Percentiles rank a stretch among this genome's conserved stretches.
Evolutionary conservation across 2,113 vertebrate species (phyloP).

Genomic region (Paraplagusia blochii): DNA sequence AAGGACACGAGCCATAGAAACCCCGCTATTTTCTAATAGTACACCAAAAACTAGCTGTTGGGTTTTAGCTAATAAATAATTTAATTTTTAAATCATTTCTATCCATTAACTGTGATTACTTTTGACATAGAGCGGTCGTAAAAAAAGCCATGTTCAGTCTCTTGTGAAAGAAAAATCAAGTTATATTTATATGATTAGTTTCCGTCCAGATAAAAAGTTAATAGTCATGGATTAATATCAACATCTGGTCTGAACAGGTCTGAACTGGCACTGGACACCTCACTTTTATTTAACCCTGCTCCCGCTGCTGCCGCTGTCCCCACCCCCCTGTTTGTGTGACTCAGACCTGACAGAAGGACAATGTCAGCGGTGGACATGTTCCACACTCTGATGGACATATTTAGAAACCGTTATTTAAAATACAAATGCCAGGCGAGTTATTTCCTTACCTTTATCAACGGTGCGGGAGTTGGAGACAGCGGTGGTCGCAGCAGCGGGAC

Average conservation of each 20-base stretch:
- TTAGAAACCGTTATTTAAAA: background rate
- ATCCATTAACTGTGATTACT: too few relatives aligned
- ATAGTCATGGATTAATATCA: background rate
- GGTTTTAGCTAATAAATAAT: too few relatives aligned
- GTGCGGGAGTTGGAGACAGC: constrained; percentile 14
- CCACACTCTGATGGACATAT: background rate
- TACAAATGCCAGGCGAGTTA: background rate
- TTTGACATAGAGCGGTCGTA: too few relatives aligned
- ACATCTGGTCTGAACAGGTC: constrained; percentile 11
- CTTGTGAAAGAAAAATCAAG: too few relatives aligned
- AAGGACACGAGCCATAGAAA: too few relatives aligned
- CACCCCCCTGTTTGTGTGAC: constrained; percentile 10
- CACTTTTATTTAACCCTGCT: background rate
- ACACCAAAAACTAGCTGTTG: too few relatives aligned
- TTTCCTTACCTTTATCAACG: constrained; percentile 56
- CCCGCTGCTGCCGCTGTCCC: background rate
- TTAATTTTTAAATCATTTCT: too few relatives aligned
- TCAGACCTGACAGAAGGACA: constrained; percentile 10
- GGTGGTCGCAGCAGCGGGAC: constrained; percentile 44
- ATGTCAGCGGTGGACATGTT: background rate
- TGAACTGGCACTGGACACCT: constrained; percentile 11
- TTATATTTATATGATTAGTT: too few relatives aligned
- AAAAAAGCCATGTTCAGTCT: too few relatives aligned
- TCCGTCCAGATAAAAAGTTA: too few relatives aligned
- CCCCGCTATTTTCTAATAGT: too few relatives aligned